A percentile compares a stretch with the other conserved stretches of the same genome.
Evolutionary conservation across 53 echinoderm and acorn worm genomes (phyloP).

Genomic region (Arbacia lixula): DNA sequence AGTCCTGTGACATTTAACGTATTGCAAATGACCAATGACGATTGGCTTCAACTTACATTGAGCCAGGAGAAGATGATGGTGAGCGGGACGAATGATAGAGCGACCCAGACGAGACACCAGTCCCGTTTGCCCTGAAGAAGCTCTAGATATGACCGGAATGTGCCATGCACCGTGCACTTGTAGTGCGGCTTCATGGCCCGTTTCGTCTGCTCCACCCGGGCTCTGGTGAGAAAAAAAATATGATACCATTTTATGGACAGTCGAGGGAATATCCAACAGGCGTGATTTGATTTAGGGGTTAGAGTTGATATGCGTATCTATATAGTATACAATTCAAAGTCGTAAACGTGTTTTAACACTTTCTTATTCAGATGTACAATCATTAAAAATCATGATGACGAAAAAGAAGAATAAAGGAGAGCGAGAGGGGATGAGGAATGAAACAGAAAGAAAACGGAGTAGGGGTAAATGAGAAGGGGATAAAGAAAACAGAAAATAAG

Average conservation of each 20-base stretch:
- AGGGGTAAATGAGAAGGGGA: too few species aligned
- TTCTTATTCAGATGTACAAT: too few species aligned
- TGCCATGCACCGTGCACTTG: constrained; percentile 85
- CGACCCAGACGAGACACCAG: constrained; percentile 88
- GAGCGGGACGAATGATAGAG: constrained; percentile 85
- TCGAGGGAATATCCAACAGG: neutral
- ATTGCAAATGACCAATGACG: too few species aligned
- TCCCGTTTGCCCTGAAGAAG: constrained; percentile 80
- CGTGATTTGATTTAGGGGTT: neutral
- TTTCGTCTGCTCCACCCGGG: constrained; percentile 64
- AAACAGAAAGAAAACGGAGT: too few species aligned
- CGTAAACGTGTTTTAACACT: too few species aligned
- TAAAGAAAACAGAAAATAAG: too few species aligned
- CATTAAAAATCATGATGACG: too few species aligned
- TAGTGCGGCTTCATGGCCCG: constrained; percentile 83
- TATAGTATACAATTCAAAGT: neutral
- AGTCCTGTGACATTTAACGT: too few species aligned
- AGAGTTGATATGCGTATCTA: neutral
- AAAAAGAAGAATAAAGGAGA: too few species aligned
- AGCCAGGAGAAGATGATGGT: constrained; percentile 78
- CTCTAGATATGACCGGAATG: constrained; percentile 84
- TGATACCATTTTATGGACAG: neutral
- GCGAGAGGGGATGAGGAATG: too few species aligned
- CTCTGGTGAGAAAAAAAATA: too few species aligned
- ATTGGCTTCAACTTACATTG: constrained; percentile 84